phyloP scores from a whole-genome alignment of 1,140 invertebrate genomes.

The Lasaia peninsularis region DNA sequence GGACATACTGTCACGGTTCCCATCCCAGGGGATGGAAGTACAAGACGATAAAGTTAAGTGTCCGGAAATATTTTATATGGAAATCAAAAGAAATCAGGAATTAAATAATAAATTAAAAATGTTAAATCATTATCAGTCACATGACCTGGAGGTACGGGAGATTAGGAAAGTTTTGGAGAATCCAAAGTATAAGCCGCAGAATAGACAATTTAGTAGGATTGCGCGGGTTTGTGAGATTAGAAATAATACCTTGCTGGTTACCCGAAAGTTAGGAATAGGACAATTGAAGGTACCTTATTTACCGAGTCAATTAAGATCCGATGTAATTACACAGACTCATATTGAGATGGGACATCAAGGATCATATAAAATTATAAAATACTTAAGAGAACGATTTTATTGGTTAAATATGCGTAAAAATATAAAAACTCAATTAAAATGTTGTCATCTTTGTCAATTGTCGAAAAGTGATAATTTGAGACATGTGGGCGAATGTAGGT shows the following conservation, averaged over 20 bases:
- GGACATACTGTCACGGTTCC: conserved; percentile 39
- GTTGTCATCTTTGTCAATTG: conserved; percentile 27
- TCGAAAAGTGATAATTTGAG: conserved; percentile 22
- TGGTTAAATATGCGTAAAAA: conserved; percentile 29
- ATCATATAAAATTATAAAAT: conserved; percentile 36
- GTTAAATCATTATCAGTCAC: not conserved
- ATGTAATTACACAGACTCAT: conserved; percentile 30
- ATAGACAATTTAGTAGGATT: no score
- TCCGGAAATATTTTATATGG: conserved; percentile 17
- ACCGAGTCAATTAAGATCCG: conserved; percentile 12
- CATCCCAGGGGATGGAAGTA: conserved; percentile 23
- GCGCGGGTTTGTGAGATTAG: no score
- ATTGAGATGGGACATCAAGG: conserved; percentile 44
- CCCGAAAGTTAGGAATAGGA: no score
- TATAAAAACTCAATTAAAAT: conserved; percentile 30
- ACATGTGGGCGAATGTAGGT: conserved; percentile 21
- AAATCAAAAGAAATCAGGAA: conserved; percentile 12
- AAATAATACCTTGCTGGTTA: no score
- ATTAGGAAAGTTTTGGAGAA: not conserved
- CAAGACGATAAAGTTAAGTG: conserved; percentile 22
- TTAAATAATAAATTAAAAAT: conserved; percentile 13
- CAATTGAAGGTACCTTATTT: conserved; percentile 6
- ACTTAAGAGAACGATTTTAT: conserved; percentile 36
- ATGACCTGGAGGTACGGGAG: conserved; percentile 7
- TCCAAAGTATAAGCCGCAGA: not conserved